Conservation (phyloP, 2,888 invertebrate species). For the Spodoptera littoralis region DNA sequence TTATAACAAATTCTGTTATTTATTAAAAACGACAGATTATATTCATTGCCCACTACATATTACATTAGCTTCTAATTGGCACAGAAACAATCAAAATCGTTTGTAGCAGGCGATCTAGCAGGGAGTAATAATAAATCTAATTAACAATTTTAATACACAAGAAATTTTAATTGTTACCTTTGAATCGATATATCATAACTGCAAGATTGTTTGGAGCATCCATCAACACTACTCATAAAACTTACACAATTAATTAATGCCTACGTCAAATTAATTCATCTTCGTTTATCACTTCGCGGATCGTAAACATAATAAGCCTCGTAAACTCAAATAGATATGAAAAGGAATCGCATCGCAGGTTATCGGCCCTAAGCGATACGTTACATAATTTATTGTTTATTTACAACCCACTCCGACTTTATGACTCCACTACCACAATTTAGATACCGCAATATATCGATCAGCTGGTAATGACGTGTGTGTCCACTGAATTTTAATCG, state of each 20-base stretch:
- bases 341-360: constrained; percentile 59
- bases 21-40: too few relatives aligned
- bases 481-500: constrained; percentile 74
- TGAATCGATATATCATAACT: constrained; percentile 12
- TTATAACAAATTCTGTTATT: too few relatives aligned
- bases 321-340: constrained; percentile 61
- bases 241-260: constrained; percentile 39
- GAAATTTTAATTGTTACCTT: constrained; percentile 41
- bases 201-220: constrained; percentile 31
- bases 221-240: constrained; percentile 43
- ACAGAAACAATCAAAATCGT: constrained; percentile 14
- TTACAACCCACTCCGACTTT: constrained; percentile 66
- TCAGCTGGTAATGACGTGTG: constrained; percentile 57
- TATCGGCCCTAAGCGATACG: constrained; percentile 58
- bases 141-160: constrained; percentile 8
- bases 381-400: constrained; percentile 70
- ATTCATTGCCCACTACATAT: too few relatives aligned
- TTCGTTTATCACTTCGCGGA: constrained; percentile 53
- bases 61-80: constrained; percentile 18
- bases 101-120: constrained; percentile 9
- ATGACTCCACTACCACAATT: constrained; percentile 59
- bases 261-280: constrained; percentile 59
- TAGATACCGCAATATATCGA: constrained; percentile 65
- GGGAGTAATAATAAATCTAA: constrained; percentile 15
- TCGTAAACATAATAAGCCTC: constrained; percentile 60